Base-by-base conservation (phyloP, 2,113 vertebrate genomes). In the Rhinolophus sinicus region DNA sequence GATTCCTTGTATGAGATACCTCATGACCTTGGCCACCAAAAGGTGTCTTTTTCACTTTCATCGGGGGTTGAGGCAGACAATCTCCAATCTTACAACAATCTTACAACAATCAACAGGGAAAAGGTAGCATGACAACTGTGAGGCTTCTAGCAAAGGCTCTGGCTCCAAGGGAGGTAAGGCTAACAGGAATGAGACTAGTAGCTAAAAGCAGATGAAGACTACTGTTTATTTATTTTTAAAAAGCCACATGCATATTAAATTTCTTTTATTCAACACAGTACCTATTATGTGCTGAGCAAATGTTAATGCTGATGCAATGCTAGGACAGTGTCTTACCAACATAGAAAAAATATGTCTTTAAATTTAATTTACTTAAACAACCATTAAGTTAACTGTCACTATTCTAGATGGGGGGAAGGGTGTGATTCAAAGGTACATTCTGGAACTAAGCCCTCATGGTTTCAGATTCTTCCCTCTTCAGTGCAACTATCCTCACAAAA, bases 241-340 rank as follows among this genome's bases (percentile, higher is more conserved):
- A 84, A 50, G 47, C 16, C 40, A 88, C 44, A 58, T 6, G 7
- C 33, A 81, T 77, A 93, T 80, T 38, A 69, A 84, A 56, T 92
- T 93, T 84, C 89, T 90, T 47, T 88, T 93, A 95, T 75, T 96
- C 75, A 75, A 19, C 64, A n/a, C 28, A 88, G n/a, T 22, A 21
- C 13, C 35, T 81, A 24, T 40, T 85, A 30, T 4, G 30, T 64
- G 80, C n/a, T 81, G 19, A 96, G 58, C 54, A 95, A 90, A 56
- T 64, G 13, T 91, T 58, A 94, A 67, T 15, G 54, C 15, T 65
- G 90, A 73, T 21, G 26, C 28, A 56, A 93, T 58, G 50, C 11
- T 64, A 70, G 58, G 54, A 21, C 5, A 76, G 4, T 35, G 52
- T 22, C 78, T 72, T 77, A 88, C 4, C 58, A 88, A 84, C 6